Base-by-base conservation (phyloP, 2,113 vertebrate species). In the Brevimyrus niger region DNA sequence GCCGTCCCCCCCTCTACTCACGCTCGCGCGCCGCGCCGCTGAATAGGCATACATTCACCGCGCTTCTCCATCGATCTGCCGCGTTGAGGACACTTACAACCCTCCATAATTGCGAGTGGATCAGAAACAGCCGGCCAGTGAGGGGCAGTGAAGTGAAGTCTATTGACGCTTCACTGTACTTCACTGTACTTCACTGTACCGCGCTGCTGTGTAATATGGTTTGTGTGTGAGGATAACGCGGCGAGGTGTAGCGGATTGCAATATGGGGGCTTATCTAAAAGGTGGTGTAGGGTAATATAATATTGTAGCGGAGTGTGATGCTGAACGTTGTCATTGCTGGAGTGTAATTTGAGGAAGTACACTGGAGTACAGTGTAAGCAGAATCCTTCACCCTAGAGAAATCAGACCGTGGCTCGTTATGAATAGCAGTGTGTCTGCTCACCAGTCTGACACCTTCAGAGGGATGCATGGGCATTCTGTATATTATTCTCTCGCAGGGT, bases 401-500 rank as follows among this genome's bases (percentile, higher is more conserved):
- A 80, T 80, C 31, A 80, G 35, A 15, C 10, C 1, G 15, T 19
- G 73, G 35, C 31, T 80, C 8, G 5, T 38, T 17, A 80, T 42
- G 35, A 38, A 42, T 80, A 2, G 35, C 35, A 11, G 8, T 50
- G n/a, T 83, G 80, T 11, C 17, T n/a, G 8, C 73, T 42, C 11
- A 83, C 65, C 80, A 11, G 15, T 38, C 38, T 35, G 50, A 46
- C 35, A 58, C 7, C 38, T 73, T 38, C 31, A 73, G 69, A 73
- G 69, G 69, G 13, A 73, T 73, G 27, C 69, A 73, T 73, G 73
- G n/a, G 19, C 9, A 11, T n/a, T 46, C 44, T 10, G 38, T 13
- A 44, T 84, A 19, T 44, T 35, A 23, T 15, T 35, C 83, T 38
- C 15, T 47, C 0, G 13, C 88, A 98, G 98, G 98, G 98, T 87